phyloP scores from a whole-genome alignment of 2,888 invertebrate species.

The Tortricodes alternella region DNA sequence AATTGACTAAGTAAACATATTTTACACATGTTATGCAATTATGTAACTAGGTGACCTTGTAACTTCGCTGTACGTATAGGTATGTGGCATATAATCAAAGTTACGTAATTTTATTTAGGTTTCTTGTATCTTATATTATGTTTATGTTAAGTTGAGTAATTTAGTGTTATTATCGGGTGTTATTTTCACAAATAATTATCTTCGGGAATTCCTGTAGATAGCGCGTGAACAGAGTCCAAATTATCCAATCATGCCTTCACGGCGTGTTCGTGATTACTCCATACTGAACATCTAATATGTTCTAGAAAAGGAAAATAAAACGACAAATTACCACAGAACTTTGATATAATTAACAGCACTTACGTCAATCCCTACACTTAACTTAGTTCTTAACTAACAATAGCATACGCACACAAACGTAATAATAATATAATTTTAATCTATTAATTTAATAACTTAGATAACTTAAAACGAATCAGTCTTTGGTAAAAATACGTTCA shows the following conservation, averaged over 20 bases:
- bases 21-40: no score
- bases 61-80: no score
- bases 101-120: no score
- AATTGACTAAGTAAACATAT: no score
- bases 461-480: constrained; percentile 69
- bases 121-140: not conserved
- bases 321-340: constrained; percentile 35
- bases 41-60: no score
- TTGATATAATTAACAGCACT: constrained; percentile 53
- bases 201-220: constrained; percentile 5
- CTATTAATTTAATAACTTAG: constrained; percentile 46
- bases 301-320: constrained; percentile 29
- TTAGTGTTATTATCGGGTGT: not conserved
- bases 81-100: no score
- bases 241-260: not conserved
- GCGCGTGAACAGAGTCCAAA: not conserved
- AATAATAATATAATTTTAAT: constrained; percentile 46
- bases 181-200: constrained; percentile 8
- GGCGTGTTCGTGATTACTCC: constrained; percentile 6
- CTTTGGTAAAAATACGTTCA: constrained; percentile 69
- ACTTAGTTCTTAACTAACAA: constrained; percentile 38
- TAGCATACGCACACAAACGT: constrained; percentile 40
- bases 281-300: constrained; percentile 24
- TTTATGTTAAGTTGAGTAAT: not conserved
- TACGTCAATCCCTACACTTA: constrained; percentile 60